Conservation (phyloP, 2,797 vertebrate species). For the Pangasius krempfi region DNA sequence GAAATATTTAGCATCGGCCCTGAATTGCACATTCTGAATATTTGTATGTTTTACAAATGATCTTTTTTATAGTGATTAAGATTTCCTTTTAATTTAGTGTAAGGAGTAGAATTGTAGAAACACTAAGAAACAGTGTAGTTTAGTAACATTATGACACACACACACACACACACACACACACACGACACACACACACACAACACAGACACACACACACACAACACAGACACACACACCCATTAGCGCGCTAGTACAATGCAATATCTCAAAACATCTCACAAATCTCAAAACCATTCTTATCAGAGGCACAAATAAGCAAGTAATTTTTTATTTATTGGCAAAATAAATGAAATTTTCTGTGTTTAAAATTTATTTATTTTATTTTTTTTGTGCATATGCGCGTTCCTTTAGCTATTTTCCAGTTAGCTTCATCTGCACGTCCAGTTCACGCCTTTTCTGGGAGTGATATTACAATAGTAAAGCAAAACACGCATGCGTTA, state of each 20-base stretch:
- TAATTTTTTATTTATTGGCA: neutral
- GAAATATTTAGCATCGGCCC: neutral
- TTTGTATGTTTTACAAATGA: neutral
- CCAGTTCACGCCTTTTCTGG: neutral
- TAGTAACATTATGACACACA: neutral
- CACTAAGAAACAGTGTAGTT: neutral
- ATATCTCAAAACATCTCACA: neutral
- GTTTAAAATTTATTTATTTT: neutral
- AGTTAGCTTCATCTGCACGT: neutral
- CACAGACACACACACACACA: no score
- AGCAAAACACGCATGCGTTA: neutral
- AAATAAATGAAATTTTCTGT: neutral
- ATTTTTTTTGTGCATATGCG: no score
- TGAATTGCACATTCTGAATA: no score
- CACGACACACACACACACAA: neutral
- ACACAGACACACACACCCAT: neutral
- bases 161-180: neutral
- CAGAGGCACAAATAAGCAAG: neutral
- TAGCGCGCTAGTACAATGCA: neutral
- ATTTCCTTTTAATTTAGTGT: neutral
- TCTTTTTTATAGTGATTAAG: neutral
- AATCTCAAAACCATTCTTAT: neutral
- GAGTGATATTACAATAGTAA: neutral
- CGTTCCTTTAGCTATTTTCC: neutral
- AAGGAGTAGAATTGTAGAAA: neutral